A percentile compares a stretch with the other conserved stretches of the same genome.
phyloP scores from a whole-genome alignment of 1,140 invertebrate species.

The Rhyzopertha dominica region DNA sequence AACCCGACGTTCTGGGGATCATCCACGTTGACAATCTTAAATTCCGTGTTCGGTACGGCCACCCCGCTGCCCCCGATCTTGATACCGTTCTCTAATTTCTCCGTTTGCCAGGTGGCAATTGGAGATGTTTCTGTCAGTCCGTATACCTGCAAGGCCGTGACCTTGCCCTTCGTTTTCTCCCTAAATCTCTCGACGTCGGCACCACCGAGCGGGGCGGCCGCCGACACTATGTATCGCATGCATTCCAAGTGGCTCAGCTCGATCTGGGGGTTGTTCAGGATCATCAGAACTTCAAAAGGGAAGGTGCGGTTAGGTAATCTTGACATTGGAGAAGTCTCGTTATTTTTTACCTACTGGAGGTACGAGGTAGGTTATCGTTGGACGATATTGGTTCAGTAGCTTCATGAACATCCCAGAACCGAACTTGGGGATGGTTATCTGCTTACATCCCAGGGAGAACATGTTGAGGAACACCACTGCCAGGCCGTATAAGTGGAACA shows the following conservation, averaged over 20 bases:
- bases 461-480: conserved; percentile 51
- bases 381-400: conserved; percentile 51
- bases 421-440: conserved; percentile 71
- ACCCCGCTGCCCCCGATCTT: conserved; percentile 48
- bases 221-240: conserved; percentile 54
- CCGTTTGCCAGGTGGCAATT: conserved; percentile 42
- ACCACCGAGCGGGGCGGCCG: conserved; percentile 62
- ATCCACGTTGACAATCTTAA: conserved; percentile 16
- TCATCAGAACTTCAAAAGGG: conserved; percentile 56
- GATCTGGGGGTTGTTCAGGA: conserved; percentile 58
- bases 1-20: conserved; percentile 48
- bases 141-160: conserved; percentile 47
- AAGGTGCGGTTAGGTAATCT: neutral
- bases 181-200: conserved; percentile 53
- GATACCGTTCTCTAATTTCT: conserved; percentile 26
- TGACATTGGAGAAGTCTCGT: conserved; percentile 11
- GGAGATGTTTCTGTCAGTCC: conserved; percentile 60
- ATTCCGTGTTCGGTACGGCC: conserved; percentile 18
- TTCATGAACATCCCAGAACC: conserved; percentile 56
- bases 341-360: conserved; percentile 54
- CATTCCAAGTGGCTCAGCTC: conserved; percentile 51
- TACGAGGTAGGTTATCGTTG: conserved; percentile 52
- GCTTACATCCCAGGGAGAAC: conserved; percentile 56
- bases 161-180: conserved; percentile 38
- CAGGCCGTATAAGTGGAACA: conserved; percentile 81